Conservation (phyloP, 1,140 invertebrate genomes). For the Psix sp. region DNA sequence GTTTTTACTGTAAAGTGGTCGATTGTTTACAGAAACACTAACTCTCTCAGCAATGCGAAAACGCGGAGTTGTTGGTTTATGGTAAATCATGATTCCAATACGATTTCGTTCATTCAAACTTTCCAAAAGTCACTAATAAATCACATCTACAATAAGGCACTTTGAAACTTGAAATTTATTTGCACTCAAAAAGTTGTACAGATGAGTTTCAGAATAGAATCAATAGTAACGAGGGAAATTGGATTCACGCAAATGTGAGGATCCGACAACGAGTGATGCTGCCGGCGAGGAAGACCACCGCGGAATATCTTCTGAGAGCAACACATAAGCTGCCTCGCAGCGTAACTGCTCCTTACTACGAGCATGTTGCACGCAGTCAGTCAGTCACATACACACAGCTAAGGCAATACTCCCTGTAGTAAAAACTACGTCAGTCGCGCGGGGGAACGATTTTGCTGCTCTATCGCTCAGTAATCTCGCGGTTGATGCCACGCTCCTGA, state of each 20-base stretch:
- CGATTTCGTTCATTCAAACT: slow-evolving; percentile 2
- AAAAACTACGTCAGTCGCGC: slow-evolving; percentile 15
- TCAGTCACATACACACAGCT: slow-evolving; percentile 20
- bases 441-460: slow-evolving; percentile 33
- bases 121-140: slow-evolving; percentile 3
- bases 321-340: slow-evolving; percentile 29
- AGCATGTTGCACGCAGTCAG: slow-evolving; percentile 36
- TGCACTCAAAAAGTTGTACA: no score
- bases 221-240: slow-evolving; percentile 2
- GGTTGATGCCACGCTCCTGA: slow-evolving; percentile 35
- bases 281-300: slow-evolving; percentile 59
- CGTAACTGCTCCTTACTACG: slow-evolving; percentile 46
- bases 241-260: no score
- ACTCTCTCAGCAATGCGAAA: slow-evolving; percentile 75
- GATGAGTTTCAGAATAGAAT: no score
- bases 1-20: slow-evolving; percentile 69
- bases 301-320: slow-evolving; percentile 58
- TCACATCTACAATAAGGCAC: slow-evolving; percentile 5
- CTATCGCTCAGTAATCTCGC: slow-evolving; percentile 38
- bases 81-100: slow-evolving; percentile 70
- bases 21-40: slow-evolving; percentile 71
- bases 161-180: no score
- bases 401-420: slow-evolving; percentile 35
- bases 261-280: slow-evolving; percentile 52
- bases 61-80: slow-evolving; percentile 74